Base-by-base conservation (phyloP, 2,888 invertebrate species). In the Lasioglossum calceatum region DNA sequence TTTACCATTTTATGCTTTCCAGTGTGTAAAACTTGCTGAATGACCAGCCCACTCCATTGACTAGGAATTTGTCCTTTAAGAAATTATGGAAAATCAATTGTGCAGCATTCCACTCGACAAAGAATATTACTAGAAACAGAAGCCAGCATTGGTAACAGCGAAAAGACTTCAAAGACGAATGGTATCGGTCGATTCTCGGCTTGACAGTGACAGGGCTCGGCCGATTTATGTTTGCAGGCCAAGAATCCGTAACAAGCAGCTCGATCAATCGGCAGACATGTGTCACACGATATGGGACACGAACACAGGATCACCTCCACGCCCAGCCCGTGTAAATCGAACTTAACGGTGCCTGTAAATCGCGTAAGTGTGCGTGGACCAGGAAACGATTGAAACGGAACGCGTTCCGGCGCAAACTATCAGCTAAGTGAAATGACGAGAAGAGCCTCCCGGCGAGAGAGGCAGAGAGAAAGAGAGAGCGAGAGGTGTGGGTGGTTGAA, bases 261-360 rank as follows among this genome's bases (percentile, higher is more conserved):
- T 42, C 71, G 71, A 71, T 71, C 71, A 71, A 71, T 71, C 81
- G 42, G 61, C 47, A 42, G 19, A 50, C 76, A 42, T 32, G 47
- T 75, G 64, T 82, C 64, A 61, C 77, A 42, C 71, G 73, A 77
- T 79, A 84, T 84, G 79, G 71, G 71, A 71, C 78, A 58, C 23
- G 78, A 36, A 71, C 64, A 42, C 72, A 82, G 75, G 61, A 64
- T 44, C 36, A 42, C 36, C 36, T 89, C 77, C 83, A 88, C 88
- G 88, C 87, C 84, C 84, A 87, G 44, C 67, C 44, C 76, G 71
- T 90, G 88, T 91, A 90, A 90, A 85, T 80, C 78, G 71, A n/a
- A 39, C 71, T 89, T 82, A 88, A 88, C 84, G 84, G 82, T 47
- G 36, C 36, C 54, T 84, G 85, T 91, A 89, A 91, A 90, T 91